phyloP scores from a whole-genome alignment of 2,797 vertebrate genomes.

The Sebastes trivittatus region DNA sequence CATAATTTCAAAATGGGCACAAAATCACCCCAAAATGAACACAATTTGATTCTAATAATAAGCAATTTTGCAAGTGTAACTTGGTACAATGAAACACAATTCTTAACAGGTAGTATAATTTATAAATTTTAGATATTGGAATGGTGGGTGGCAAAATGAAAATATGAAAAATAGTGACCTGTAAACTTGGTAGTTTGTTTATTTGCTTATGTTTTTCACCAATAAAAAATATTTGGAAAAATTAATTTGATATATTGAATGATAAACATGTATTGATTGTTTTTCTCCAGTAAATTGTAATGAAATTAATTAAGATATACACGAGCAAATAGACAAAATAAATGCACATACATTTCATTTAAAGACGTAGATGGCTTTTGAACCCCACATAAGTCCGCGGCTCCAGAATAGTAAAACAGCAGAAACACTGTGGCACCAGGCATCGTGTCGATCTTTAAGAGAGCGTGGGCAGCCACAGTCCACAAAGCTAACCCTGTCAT shows the following conservation, averaged over 20 bases:
- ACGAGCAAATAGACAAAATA: not conserved
- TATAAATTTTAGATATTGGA: not conserved
- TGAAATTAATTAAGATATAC: not conserved
- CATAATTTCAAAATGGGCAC: not conserved
- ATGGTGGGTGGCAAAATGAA: no score
- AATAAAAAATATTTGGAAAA: no score
- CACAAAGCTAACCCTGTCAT: constrained; percentile 79
- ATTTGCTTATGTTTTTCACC: no score
- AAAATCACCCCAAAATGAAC: not conserved
- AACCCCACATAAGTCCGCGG: not conserved
- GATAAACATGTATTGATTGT: not conserved
- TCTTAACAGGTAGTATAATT: not conserved
- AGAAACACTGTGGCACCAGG: constrained; percentile 51
- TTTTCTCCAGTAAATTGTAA: not conserved
- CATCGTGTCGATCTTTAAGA: constrained; percentile 64
- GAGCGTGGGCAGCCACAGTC: constrained; percentile 75
- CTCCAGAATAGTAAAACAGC: constrained; percentile 27
- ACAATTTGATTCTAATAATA: no score
- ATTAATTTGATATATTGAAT: not conserved
- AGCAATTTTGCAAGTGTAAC: not conserved
- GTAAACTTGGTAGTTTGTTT: no score
- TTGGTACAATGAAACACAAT: not conserved
- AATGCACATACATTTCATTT: not conserved
- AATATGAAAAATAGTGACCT: no score
- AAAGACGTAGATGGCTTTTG: not conserved